Evolutionary conservation across 2,797 vertebrate species (phyloP).

Genomic region (Thamnophis elegans): DNA sequence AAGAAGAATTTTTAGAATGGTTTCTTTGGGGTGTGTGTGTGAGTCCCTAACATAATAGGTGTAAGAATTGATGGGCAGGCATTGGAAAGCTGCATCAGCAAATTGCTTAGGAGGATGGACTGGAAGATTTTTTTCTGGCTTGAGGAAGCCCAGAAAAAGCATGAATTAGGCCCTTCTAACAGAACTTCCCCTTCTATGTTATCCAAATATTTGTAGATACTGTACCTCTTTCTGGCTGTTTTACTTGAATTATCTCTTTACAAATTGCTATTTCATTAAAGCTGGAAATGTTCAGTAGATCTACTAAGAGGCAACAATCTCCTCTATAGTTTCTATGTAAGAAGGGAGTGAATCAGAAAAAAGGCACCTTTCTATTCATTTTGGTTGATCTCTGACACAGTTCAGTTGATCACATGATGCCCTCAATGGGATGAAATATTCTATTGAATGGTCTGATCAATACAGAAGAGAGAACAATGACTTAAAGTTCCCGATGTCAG

Average conservation of each 20-base stretch:
- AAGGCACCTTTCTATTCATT: neutral
- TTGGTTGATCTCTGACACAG: neutral
- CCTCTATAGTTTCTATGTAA: neutral
- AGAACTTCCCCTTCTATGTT: neutral
- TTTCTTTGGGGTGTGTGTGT: conserved; percentile 21
- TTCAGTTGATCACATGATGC: neutral
- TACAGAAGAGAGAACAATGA: neutral
- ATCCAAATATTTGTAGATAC: neutral
- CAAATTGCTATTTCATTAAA: neutral
- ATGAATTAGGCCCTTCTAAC: conserved; percentile 5
- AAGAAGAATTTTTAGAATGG: conserved; percentile 36
- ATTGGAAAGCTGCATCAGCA: conserved; percentile 35
- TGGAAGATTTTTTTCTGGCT: conserved; percentile 12
- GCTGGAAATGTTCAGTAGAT: neutral
- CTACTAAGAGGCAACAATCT: neutral
- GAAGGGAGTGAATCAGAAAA: neutral
- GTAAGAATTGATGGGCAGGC: conserved; percentile 30
- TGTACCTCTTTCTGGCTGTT: neutral
- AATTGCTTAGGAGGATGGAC: conserved; percentile 23
- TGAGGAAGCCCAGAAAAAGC: conserved; percentile 32
- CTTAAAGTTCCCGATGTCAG: neutral
- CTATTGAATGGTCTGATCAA: neutral
- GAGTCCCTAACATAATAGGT: conserved; percentile 46
- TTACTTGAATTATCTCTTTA: neutral
- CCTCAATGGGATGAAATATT: neutral